Base-by-base conservation (phyloP, 2,888 invertebrate genomes). In the Nomada goodeniana region DNA sequence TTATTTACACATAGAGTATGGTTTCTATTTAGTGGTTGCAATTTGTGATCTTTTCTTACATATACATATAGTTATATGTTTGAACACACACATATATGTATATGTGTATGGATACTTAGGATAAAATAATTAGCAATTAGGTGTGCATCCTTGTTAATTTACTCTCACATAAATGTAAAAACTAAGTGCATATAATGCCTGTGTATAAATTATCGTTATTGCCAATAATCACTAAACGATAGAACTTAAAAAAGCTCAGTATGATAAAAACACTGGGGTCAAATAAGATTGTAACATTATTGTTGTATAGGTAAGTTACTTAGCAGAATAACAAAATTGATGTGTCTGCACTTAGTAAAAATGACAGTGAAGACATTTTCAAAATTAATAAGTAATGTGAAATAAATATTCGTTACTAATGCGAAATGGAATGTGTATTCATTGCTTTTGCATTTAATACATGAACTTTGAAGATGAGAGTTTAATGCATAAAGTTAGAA, bases 381-480 rank as follows among this genome's bases (percentile, higher is more conserved):
- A 52, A 79, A 23, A 64, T 47, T 20, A 57, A 64, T 47, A 18
- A 60, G 26, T 71, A 55, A 20, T 42, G 18, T 53, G 60, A 60
- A 9, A 67, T 50, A 47, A 64, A 85, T 72, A 69, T 75, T 78
- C 23, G 61, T 78, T 57, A 75, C 70, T 82, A 76, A 79, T 74
- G 53, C 72, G 50, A 76, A 80, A 78, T 64, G 69, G 65, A 47
- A 72, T 67, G 42, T 78, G 77, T 60, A 77, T 76, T 55, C 76
- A 64, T 52, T 78, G 76, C 82, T 84, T 87, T 75, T 70, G 64
- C 67, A 78, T 84, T 75, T 36, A 76, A 82, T 80, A 70, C 26
- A 80, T 67, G 69, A 74, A 55, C 57, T 60, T 82, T 64, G 23
- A 60, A 75, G 65, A 57, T 63, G 18, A 80, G 55, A 70, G 18